Base-by-base conservation (phyloP, 2,888 invertebrate species). In the Drosophila mettleri region DNA sequence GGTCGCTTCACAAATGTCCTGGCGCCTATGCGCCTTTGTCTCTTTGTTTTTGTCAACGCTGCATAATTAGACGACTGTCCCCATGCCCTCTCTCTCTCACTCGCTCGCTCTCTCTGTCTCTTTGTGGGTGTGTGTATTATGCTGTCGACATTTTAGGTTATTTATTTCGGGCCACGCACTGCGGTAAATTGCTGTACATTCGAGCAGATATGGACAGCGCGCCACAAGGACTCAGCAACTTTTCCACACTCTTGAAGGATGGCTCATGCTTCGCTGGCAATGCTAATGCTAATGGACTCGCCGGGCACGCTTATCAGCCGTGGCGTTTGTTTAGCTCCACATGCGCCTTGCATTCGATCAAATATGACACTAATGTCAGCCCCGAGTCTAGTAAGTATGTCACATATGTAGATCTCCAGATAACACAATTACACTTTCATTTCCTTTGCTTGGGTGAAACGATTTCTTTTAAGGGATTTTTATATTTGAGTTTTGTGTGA, bases 31-130 rank as follows among this genome's bases (percentile, higher is more conserved):
- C 55, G 33, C 31, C 48, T 33, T 20, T 34, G 49, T 62, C 36
- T 29, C 34, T 61, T 74, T 54, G 64, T 58, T 86, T 82, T 86
- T 86, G 86, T 81, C 80, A 86, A 71, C 80, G 86, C 86, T 86
- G 84, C 80, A 88, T 88, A 81, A 81, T 88, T 86, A 78, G 80
- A 82, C 43, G 41, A 34, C 41, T 46, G 16, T 27, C 49, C 52
- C 43, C 33, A 33, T 7, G 5, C 48, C 38, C 45, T 31, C 46
- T 43, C 29, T 3, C 16, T 27, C 24, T 6, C 20, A 5, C 39
- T 45, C n/a, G 8, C 41, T 22, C 45, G 2, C 10, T 24, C 45
- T 45, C 16, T 27, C 10, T 6, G 5, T 16, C 2, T 9, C 14
- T 20, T 33, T 53, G 63, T 65, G 71, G 39, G 58, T 81, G 77